Evolutionary conservation across 2,113 vertebrate species (phyloP).

Genomic region (Sigmodon hispidus): DNA sequence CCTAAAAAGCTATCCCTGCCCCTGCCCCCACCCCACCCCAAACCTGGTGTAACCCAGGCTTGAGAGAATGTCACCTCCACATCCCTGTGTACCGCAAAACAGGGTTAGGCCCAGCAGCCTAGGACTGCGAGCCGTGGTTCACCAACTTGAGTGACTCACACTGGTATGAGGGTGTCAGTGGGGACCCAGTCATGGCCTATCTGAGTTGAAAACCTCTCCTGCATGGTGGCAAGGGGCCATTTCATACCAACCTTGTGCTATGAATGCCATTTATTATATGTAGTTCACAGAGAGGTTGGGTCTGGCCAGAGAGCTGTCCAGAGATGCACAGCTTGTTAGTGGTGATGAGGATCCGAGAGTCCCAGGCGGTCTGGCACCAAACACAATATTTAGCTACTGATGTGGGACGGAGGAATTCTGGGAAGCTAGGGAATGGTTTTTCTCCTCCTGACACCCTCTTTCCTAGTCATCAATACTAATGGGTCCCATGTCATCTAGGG

Average conservation of each 20-base stretch:
- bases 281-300: background rate
- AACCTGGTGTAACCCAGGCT: background rate
- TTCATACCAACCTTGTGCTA: background rate
- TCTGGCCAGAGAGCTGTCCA: background rate
- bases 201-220: background rate
- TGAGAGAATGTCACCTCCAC: background rate
- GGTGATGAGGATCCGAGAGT: background rate
- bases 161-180: background rate
- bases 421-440: background rate
- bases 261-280: background rate
- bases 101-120: background rate
- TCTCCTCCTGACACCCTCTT: background rate
- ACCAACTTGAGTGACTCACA: background rate
- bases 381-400: background rate
- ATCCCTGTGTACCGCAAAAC: background rate
- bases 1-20: background rate
- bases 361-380: background rate
- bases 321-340: background rate
- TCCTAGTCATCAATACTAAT: background rate
- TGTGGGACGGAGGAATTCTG: background rate
- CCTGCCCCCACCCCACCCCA: background rate
- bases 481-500: background rate
- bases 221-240: background rate
- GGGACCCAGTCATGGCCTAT: accelerated
- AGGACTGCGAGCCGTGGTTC: background rate